Conservation (phyloP, 2,797 vertebrate species). For the Apogon talboti region DNA sequence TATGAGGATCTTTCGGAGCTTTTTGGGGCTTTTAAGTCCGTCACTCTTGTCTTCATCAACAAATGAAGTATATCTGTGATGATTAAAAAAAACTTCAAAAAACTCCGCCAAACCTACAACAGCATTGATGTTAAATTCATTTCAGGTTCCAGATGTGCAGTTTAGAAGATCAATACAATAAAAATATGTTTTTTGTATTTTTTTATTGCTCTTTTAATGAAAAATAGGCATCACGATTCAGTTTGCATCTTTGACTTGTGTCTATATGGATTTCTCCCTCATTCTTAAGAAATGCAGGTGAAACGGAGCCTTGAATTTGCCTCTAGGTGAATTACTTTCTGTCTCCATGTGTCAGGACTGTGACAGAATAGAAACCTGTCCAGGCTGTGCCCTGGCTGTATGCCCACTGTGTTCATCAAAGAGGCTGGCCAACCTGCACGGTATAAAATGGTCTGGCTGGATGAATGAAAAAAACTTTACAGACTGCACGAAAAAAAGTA, state of each 20-base stretch:
- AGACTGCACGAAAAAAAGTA: not conserved
- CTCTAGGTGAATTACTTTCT: constrained; percentile 8
- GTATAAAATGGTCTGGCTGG: not conserved
- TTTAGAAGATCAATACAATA: not conserved
- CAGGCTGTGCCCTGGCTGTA: not conserved
- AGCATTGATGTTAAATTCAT: not conserved
- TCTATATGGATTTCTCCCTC: not conserved
- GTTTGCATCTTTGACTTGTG: not conserved
- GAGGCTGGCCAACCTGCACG: not conserved
- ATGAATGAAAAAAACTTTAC: constrained; percentile 1
- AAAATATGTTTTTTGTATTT: no score
- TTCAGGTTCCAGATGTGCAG: not conserved
- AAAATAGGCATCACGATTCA: not conserved
- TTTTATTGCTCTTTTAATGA: no score
- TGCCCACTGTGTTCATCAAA: not conserved
- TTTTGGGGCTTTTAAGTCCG: no score
- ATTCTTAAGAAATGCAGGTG: not conserved
- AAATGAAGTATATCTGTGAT: no score
- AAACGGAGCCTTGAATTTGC: constrained; percentile 8
- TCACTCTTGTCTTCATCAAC: no score
- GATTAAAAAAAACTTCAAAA: not conserved
- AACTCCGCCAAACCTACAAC: not conserved
- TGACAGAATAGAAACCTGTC: not conserved
- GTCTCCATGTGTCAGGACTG: constrained; percentile 10
- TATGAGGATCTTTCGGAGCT: no score